Percentiles rank a stretch among this genome's conserved stretches.
Conservation (phyloP, 2,113 vertebrate genomes). For the Plecotus auritus region DNA sequence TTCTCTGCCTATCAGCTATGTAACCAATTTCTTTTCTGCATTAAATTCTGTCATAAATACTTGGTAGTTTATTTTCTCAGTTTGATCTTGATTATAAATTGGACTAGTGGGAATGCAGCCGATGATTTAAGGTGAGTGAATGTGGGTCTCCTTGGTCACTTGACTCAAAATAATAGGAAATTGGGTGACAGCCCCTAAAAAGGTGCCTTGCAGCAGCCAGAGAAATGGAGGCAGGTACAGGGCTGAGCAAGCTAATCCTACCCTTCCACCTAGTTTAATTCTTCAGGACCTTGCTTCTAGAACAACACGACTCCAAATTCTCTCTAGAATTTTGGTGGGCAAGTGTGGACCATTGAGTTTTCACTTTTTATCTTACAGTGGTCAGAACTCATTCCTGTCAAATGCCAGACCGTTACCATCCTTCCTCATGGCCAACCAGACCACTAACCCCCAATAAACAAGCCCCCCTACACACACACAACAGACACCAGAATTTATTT, state of each 20-base stretch:
- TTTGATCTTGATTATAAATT: slow-evolving; percentile 16
- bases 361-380: background rate
- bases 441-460: background rate
- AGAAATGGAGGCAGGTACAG: background rate
- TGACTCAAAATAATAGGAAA: background rate
- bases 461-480: background rate
- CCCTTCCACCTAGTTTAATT: background rate
- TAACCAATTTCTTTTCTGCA: background rate
- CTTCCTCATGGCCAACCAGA: background rate
- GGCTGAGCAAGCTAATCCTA: background rate
- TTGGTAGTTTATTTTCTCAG: background rate
- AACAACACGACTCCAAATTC: background rate
- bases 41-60: slow-evolving; percentile 29
- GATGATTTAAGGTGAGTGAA: slow-evolving; percentile 10
- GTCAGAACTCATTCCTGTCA: background rate
- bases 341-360: background rate
- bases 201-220: background rate
- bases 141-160: background rate
- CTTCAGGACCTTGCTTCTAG: background rate
- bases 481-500: slow-evolving; percentile 2
- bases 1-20: background rate
- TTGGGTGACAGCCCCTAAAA: background rate
- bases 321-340: background rate
- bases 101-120: background rate
- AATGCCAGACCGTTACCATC: background rate